Evolutionary conservation across 2,113 vertebrate species (phyloP).

Genomic region (Bubo bubo): DNA sequence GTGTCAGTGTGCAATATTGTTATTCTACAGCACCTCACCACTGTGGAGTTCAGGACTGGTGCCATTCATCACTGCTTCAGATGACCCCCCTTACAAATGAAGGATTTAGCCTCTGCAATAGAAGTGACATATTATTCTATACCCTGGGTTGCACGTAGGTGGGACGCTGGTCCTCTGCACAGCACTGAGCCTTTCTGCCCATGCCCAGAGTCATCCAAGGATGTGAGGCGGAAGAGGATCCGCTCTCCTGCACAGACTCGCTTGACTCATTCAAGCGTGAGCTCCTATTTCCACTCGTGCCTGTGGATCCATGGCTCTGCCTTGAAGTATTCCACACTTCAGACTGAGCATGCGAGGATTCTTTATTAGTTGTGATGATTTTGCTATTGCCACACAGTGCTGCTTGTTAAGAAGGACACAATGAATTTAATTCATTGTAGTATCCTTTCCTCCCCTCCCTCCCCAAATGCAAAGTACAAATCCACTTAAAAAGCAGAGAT

Average conservation of each 20-base stretch:
- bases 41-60: background rate
- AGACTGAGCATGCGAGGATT: background rate
- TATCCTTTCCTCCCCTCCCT: background rate
- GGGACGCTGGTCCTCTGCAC: background rate
- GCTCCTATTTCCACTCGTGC: background rate
- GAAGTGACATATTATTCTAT: background rate
- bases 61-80: background rate
- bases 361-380: background rate
- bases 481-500: slow-evolving; percentile 8
- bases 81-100: background rate
- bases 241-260: background rate
- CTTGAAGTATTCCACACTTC: background rate
- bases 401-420: background rate
- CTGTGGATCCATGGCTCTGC: background rate
- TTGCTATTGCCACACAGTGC: background rate
- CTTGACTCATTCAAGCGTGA: background rate
- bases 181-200: background rate
- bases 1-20: background rate
- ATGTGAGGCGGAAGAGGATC: background rate
- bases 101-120: background rate
- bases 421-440: background rate
- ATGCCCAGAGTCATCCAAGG: background rate
- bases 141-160: background rate
- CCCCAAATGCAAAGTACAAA: background rate
- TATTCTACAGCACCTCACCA: background rate